phyloP scores from a whole-genome alignment of 2,888 invertebrate genomes.

The Thereva nobilitata region DNA sequence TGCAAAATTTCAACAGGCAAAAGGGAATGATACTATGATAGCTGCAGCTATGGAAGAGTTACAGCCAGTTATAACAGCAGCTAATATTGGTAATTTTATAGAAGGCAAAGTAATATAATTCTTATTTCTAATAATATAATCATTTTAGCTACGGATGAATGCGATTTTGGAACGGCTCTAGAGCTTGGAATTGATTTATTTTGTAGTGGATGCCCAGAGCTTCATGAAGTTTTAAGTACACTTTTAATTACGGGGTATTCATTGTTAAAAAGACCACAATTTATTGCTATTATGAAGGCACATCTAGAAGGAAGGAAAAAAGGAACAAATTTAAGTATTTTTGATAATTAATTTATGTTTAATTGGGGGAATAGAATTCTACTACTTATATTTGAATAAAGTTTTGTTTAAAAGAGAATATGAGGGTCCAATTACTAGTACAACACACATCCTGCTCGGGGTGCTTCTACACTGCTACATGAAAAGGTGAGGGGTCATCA shows the following conservation, averaged over 20 bases:
- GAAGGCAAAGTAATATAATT: not conserved
- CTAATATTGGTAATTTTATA: constrained; percentile 65
- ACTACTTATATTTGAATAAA: too few species aligned
- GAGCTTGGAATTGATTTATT: constrained; percentile 88
- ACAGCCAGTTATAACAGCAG: constrained; percentile 79
- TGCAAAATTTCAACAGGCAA: constrained; percentile 64
- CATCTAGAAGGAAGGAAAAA: constrained; percentile 74
- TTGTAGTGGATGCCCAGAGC: constrained; percentile 69
- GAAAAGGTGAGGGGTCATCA: too few species aligned
- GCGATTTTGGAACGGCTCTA: constrained; percentile 91
- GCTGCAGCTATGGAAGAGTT: constrained; percentile 68
- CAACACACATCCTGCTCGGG: not conserved
- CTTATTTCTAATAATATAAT: not conserved
- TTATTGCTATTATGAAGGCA: constrained; percentile 72
- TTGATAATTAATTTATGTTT: constrained; percentile 44
- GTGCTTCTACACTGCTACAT: too few species aligned
- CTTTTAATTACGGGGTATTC: constrained; percentile 76
- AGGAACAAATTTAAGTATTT: constrained; percentile 61
- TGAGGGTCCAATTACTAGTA: too few species aligned
- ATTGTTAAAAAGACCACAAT: constrained; percentile 72
- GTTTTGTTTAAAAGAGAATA: too few species aligned
- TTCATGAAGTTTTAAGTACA: constrained; percentile 69
- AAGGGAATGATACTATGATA: constrained; percentile 62
- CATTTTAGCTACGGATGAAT: constrained; percentile 80
- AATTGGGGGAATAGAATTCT: too few species aligned